Percentiles rank a stretch among this genome's conserved stretches.
phyloP scores from a whole-genome alignment of 2,888 invertebrate species.

The Drosophila picticornis region DNA sequence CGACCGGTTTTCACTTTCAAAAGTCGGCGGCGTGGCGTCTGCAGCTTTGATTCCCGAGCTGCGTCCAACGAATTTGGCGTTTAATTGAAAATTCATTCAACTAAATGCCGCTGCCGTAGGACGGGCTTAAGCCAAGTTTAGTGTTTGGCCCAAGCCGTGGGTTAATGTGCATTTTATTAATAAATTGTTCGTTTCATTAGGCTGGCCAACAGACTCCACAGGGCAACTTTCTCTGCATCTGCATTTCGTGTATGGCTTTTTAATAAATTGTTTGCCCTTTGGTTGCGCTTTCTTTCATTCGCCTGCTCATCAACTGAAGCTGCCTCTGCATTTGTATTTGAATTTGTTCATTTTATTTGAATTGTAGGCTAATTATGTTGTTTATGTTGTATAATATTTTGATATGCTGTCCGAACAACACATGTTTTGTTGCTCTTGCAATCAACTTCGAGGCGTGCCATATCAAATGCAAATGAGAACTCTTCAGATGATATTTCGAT shows the following conservation, averaged over 20 bases:
- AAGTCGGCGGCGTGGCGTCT: slow-evolving; percentile 59
- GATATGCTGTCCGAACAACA: slow-evolving; percentile 62
- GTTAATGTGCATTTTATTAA: slow-evolving; percentile 78
- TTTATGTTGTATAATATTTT: slow-evolving; percentile 75
- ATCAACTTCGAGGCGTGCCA: slow-evolving; percentile 19
- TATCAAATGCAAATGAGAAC: slow-evolving; percentile 58
- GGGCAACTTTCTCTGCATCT: slow-evolving; percentile 70
- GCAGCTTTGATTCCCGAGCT: slow-evolving; percentile 43
- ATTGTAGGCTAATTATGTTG: slow-evolving; percentile 73
- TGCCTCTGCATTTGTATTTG: slow-evolving; percentile 32
- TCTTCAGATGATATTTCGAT: slow-evolving; percentile 37
- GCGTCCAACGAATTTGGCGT: slow-evolving; percentile 60
- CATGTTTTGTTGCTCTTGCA: slow-evolving; percentile 60
- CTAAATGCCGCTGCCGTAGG: slow-evolving; percentile 55
- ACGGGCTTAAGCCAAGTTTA: slow-evolving; percentile 14
- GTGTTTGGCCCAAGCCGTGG: slow-evolving; percentile 61
- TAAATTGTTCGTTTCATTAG: slow-evolving; percentile 78
- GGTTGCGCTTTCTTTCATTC: slow-evolving; percentile 63
- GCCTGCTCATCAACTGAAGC: slow-evolving; percentile 19
- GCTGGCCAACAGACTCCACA: slow-evolving; percentile 30
- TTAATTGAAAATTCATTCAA: slow-evolving; percentile 79
- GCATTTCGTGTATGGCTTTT: slow-evolving; percentile 58
- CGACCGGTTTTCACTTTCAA: slow-evolving; percentile 72
- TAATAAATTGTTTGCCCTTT: slow-evolving; percentile 65
- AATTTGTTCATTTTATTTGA: slow-evolving; percentile 52